A percentile compares a stretch with the other conserved stretches of the same genome.
These are phyloP conservation scores for Bergia puertoricense DNA, from an alignment of 92 coral and sea anemone species.

Conservation along the genomic window DNA sequence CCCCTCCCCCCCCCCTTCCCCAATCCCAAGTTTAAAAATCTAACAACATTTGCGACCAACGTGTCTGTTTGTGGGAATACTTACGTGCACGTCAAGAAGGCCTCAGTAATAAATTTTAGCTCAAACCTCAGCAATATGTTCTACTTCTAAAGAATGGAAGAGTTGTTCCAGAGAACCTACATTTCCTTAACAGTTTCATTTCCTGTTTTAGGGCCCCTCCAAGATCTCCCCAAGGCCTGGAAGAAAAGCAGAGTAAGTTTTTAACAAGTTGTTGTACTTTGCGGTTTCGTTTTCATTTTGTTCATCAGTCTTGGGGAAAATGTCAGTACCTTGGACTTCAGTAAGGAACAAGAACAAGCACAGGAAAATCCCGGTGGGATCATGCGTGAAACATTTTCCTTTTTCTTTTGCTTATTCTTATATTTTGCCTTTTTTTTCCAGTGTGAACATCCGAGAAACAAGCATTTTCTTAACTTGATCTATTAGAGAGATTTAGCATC, in stretches of 20 bases:
- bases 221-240: slow-evolving; percentile 33
- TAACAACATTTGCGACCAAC: not conserved
- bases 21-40: too few species aligned
- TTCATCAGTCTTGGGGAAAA: not conserved
- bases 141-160: not conserved
- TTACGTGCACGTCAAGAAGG: not conserved
- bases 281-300: not conserved
- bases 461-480: too few species aligned
- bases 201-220: slow-evolving; percentile 9
- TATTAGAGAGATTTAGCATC: too few species aligned
- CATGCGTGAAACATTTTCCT: too few species aligned
- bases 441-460: too few species aligned
- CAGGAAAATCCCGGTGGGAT: too few species aligned
- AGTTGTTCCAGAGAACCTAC: too few species aligned
- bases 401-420: too few species aligned
- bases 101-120: not conserved
- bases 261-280: not conserved
- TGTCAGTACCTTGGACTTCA: too few species aligned
- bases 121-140: not conserved
- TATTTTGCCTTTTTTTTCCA: too few species aligned
- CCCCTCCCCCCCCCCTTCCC: too few species aligned
- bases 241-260: slow-evolving; percentile 36
- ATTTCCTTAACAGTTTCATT: not conserved
- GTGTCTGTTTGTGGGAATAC: not conserved
- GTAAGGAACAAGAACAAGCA: too few species aligned